Evolutionary conservation across 92 coral and sea anemone species (phyloP).

Genomic region (Epizoanthus rinbou): DNA sequence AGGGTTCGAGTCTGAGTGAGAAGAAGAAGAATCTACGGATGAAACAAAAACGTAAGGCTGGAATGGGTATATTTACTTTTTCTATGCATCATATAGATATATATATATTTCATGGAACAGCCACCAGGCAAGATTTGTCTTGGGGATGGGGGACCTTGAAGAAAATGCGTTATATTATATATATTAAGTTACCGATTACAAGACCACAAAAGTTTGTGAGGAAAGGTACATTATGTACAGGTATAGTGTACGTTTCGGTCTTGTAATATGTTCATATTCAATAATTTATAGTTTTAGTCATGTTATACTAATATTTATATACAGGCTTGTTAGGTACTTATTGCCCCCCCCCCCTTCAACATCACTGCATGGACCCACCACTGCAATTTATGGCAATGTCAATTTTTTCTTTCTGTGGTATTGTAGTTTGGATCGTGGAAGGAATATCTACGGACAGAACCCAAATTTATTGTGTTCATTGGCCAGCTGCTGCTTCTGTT

Average conservation of each 20-base stretch:
- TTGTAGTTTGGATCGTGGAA: slow-evolving; percentile 9
- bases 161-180: no score
- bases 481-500: slow-evolving; percentile 47
- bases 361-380: not conserved
- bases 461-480: slow-evolving; percentile 45
- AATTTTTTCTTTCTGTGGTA: not conserved
- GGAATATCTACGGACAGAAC: slow-evolving; percentile 51
- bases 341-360: not conserved
- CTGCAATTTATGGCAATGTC: not conserved
- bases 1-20: not conserved
- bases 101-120: not conserved
- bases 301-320: no score
- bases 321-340: no score
- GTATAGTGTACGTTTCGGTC: no score
- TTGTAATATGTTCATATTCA: no score
- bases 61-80: not conserved
- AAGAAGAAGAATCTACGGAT: slow-evolving; percentile 8
- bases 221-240: no score
- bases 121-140: no score
- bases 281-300: no score
- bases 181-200: no score
- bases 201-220: no score
- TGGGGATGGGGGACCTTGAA: no score
- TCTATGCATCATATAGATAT: not conserved
- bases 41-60: slow-evolving; percentile 20